These are phyloP conservation scores for Labeo calbasu DNA, from an alignment of 2,797 vertebrate species.

Conservation along the genomic window DNA sequence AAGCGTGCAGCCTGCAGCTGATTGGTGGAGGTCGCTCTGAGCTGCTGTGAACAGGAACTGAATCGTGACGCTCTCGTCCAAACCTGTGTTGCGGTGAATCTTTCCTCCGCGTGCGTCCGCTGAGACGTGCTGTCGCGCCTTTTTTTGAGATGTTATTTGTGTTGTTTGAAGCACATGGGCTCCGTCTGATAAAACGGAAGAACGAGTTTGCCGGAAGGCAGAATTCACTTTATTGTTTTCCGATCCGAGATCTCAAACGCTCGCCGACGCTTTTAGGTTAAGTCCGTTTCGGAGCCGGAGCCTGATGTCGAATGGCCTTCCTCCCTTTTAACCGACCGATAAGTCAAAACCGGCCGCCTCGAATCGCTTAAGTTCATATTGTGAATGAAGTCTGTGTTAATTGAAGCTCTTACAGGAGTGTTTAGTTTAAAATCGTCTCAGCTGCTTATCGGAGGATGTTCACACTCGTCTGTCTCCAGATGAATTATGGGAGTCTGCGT, in stretches of 20 bases:
- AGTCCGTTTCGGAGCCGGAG: background rate
- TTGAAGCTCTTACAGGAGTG: constrained; percentile 26
- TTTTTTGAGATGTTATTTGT: constrained; percentile 16
- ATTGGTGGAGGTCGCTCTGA: background rate
- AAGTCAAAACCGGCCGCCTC: background rate
- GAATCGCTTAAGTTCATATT: constrained; percentile 11
- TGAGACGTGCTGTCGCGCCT: background rate
- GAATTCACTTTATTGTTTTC: background rate
- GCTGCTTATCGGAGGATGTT: constrained; percentile 4
- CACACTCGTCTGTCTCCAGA: background rate
- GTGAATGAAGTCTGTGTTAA: constrained; percentile 23
- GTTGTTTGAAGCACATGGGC: constrained; percentile 33
- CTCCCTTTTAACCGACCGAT: background rate
- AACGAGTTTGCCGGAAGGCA: background rate
- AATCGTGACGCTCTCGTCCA: background rate
- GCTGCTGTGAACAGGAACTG: background rate
- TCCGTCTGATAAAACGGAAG: background rate
- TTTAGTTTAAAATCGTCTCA: constrained; percentile 13
- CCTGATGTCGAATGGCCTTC: background rate
- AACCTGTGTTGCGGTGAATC: background rate
- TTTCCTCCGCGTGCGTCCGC: background rate
- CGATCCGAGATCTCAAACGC: background rate
- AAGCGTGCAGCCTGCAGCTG: background rate
- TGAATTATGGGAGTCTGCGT: background rate
- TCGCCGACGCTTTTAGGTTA: background rate